Percentiles rank a stretch among this genome's conserved stretches.
Conservation (phyloP, 1,140 invertebrate species). For the Lepidurus arcticus region DNA sequence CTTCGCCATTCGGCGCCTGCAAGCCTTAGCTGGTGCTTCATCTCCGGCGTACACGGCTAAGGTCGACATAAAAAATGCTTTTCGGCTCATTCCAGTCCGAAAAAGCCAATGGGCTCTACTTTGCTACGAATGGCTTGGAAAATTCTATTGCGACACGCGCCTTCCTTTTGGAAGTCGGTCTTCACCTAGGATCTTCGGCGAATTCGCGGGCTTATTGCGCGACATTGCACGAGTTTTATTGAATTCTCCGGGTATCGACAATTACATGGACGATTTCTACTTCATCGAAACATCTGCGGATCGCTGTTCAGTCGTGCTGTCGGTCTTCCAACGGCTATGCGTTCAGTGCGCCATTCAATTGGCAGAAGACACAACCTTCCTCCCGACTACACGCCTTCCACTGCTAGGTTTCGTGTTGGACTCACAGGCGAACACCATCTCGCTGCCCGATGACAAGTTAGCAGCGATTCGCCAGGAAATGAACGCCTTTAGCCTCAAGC, state of each 20-base stretch:
- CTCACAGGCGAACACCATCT: background rate
- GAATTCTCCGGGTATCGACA: background rate
- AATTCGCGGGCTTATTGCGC: background rate
- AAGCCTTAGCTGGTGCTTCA: background rate
- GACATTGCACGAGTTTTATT: background rate
- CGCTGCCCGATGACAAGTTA: background rate
- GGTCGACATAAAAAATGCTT: background rate
- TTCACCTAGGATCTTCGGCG: background rate
- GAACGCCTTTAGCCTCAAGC: background rate
- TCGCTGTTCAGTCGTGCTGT: background rate
- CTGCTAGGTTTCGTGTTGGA: constrained; percentile 13
- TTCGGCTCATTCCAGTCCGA: background rate
- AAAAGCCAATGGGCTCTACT: background rate
- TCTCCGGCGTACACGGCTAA: background rate
- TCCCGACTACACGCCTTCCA: background rate
- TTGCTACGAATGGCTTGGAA: background rate
- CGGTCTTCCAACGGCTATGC: constrained; percentile 6
- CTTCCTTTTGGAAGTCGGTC: background rate
- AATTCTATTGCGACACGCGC: constrained; percentile 13
- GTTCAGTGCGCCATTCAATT: background rate
- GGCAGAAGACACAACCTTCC: background rate
- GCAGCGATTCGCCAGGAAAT: background rate
- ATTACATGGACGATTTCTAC: constrained; percentile 23
- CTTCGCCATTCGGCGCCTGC: background rate
- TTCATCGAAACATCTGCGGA: background rate